These are phyloP conservation scores for Hemiprocne comata DNA, from an alignment of 2,113 vertebrate genomes.

Conservation along the genomic window DNA sequence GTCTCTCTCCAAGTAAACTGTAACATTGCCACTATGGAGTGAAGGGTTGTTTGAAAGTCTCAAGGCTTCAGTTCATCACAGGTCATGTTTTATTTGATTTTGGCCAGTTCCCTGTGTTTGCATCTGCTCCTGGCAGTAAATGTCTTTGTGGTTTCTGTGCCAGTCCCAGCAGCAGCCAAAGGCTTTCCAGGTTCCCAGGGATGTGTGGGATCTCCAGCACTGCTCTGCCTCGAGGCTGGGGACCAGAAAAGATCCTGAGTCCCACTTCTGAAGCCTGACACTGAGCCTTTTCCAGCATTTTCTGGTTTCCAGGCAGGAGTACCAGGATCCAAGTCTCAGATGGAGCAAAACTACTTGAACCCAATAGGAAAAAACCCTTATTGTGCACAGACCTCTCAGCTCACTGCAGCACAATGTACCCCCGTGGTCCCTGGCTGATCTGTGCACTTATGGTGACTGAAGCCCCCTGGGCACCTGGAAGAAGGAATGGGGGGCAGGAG, in stretches of 20 bases:
- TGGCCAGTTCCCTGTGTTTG: slow-evolving; percentile 9
- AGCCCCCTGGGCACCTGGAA: background rate
- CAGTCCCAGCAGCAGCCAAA: background rate
- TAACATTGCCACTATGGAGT: background rate
- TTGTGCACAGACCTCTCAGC: background rate
- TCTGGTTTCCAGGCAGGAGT: background rate
- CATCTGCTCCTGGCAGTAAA: background rate
- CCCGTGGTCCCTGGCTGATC: accelerated
- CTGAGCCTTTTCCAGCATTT: background rate
- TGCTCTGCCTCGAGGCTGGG: background rate
- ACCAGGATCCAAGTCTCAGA: background rate
- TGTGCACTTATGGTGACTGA: accelerated
- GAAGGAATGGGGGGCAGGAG: background rate
- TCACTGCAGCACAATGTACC: background rate
- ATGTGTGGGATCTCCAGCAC: background rate
- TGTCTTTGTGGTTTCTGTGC: background rate
- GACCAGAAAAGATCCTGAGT: background rate
- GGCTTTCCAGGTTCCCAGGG: background rate
- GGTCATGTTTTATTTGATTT: background rate
- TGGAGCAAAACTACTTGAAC: background rate
- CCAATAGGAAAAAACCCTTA: background rate
- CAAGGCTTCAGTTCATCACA: background rate
- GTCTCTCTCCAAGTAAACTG: background rate
- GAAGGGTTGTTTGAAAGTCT: background rate
- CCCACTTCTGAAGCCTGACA: background rate